These are phyloP conservation scores for Drosophila fuyamai DNA, from an alignment of 1,140 invertebrate species.

Conservation along the genomic window DNA sequence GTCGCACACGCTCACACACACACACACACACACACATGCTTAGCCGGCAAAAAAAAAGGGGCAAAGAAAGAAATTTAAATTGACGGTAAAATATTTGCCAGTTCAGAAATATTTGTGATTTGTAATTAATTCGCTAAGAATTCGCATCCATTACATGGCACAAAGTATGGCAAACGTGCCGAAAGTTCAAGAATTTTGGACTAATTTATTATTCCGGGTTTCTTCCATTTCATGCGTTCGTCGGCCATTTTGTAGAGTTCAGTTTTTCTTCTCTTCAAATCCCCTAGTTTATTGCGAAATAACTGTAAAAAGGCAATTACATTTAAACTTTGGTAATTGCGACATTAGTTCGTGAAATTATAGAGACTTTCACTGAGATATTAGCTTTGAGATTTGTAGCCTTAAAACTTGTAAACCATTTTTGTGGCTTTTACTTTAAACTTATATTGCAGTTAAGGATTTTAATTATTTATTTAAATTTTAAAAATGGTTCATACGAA, in stretches of 20 bases:
- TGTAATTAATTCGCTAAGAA: constrained; percentile 24
- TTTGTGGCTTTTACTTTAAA: no score
- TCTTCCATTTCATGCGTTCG: constrained; percentile 18
- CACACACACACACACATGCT: constrained; percentile 31
- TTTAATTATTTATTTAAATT: no score
- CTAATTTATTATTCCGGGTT: constrained; percentile 29
- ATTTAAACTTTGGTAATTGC: constrained; percentile 3
- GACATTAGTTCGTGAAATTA: not conserved
- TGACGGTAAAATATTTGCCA: constrained; percentile 26
- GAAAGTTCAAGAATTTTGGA: constrained; percentile 21
- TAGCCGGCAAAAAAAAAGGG: constrained; percentile 51
- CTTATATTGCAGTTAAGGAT: no score
- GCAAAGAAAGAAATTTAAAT: constrained; percentile 11
- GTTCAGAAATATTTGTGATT: constrained; percentile 39
- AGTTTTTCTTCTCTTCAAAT: constrained; percentile 1
- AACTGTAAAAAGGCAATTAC: constrained; percentile 9
- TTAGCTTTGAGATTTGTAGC: not conserved
- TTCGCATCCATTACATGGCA: constrained; percentile 12
- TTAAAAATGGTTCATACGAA: no score
- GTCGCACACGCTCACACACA: constrained; percentile 15
- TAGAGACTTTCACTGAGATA: not conserved
- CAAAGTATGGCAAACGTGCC: constrained; percentile 23
- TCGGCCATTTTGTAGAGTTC: constrained; percentile 31
- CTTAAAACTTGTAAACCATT: no score
- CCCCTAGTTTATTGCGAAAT: not conserved